Base-by-base conservation (phyloP, 2,113 vertebrate genomes). In the Taxidea taxus region DNA sequence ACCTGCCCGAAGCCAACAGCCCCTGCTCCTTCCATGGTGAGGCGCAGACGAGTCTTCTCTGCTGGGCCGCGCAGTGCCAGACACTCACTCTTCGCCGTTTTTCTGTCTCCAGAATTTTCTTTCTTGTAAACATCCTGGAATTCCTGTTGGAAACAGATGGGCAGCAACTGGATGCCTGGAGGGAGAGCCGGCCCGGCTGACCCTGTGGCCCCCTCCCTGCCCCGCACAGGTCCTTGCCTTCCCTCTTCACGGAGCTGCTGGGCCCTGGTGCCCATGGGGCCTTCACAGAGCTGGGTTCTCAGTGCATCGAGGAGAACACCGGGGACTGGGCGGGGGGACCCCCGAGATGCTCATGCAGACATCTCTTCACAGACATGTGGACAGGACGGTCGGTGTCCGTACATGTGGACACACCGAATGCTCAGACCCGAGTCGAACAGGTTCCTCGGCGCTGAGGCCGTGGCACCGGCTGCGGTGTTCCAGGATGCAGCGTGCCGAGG, bases 341-440 rank as follows among this genome's bases (percentile, higher is more conserved):
- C 9, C n/a, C 5, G 11, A 4, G 68, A 70, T 4, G 9, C 68
- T 14, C 12, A 39, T 74, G 70, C 6, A 1, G 23, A 27, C 39
- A 8, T 42, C 23, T 42, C 72, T 44, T 72, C 13, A 15, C 39
- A 44, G 6, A 42, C 23, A 3, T 2, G 72, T 0, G 1, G 5
- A 15, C 23, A 1, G 7, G 23, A 42, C 3, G 3, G 23, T 14
- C 27, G 2, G 6, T 2, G 72, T 44, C 72, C 12, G 6, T 44
- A 15, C 72, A 44, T 6, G 39, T 7, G 6, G 13, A 15, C 12
- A 1, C 23, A 6, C 37, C 1, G 13, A 74, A 74, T 7, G 3
- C 37, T 14, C 4, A 2, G 39, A 42, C 11, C 72, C 13, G 3
- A 3, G 39, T 4, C 3, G 1, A 27, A 14, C 39, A 3, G 2